Base-by-base conservation (phyloP, 1,140 invertebrate genomes). In the Ylistrum balloti region DNA sequence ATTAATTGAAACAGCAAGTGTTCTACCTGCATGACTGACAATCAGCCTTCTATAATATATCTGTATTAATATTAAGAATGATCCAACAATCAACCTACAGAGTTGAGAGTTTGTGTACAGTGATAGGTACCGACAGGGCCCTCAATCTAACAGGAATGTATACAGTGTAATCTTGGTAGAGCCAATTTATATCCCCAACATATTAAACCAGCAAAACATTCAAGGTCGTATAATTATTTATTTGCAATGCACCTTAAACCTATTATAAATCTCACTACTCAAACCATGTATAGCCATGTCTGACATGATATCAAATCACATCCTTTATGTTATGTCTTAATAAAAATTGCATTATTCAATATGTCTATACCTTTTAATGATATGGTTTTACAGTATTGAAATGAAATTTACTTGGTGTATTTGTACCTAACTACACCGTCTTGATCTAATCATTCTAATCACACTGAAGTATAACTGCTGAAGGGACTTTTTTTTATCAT, bases 41-140 rank as follows among this genome's bases (percentile, higher is more conserved):
- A 74, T 74, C 56, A n/a, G 56, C 56, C n/a, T 22, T 74, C 56
- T 74, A 74, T 74, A 74, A 74, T 74, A 74, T 74, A 74, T 74
- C 28, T 74, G 56, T 74, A 74, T 74, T 74, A 74, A 74, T 28
- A 74, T 74, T 74, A 74, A 74, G 56, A 74, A 74, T 28, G 56
- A 74, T 28, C 17, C 22, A 17, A n/a, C 56, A 28, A 9, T n/a
- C 56, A 28, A 74, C 56, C 56, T n/a, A 74, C 56, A 3, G 56
- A 28, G 56, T 28, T 74, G 22, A 28, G 56, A n/a, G n/a, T 74
- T 74, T 74, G 56, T 74, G 56, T 74, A 74, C 28, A 74, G 56
- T 2, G 28, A n/a, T 28, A n/a, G n/a, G 56, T 17, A n/a, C n/a
- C 56, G 17, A 74, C 7, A n/a, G n/a, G n/a, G 22, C 56, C 56